Base-by-base conservation (phyloP, 1,140 invertebrate species). In the Zaprionus gabonicus region DNA sequence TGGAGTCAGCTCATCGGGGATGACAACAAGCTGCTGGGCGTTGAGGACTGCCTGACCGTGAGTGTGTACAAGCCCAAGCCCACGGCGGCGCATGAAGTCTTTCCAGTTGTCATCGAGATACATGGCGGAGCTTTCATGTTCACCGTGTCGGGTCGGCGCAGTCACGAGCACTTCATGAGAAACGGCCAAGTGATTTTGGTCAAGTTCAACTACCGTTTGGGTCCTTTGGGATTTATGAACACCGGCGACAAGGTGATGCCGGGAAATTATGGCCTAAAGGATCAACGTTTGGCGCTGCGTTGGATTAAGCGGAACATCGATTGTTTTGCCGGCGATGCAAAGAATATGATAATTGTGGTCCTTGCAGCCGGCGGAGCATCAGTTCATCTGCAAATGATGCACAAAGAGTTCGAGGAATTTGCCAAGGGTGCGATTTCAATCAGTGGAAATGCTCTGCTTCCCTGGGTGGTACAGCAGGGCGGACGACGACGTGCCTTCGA, bases 341-440 rank as follows among this genome's bases (percentile, higher is more conserved):
- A 94, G 57, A 94, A 93, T 28, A 86, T 95, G n/a, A 94, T 94
- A 3, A 71, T 95, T 0, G 93, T 93, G n/a, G 95, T 95, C 1
- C 93, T 93, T 55, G 94, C 94, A 3, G 94, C 95, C 13, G 94
- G 94, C 0, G 94, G 93, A 31, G 94, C 94, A n/a, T 94, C 94
- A 75, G 94, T 95, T 1, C 93, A 95, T 68, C 94, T 96, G 78
- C 96, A 96, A 78, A 94, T 96, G 66, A 71, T 97, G 2, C 95
- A 94, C 88, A 91, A 93, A 17, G 59, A 65, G 27, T 66, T 65
- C 38, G 17, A 65, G 46, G 36, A 74, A 7, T 15, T 70, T 7
- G 79, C 80, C 23, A 81, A 81, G 13, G 66, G 71, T 23, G 84
- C 67, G 10, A 68, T 78, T 20, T 78, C 88, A 1, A 57, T 82